Evolutionary conservation across 23 tunicate species (phyloP), one percentile per base, ranked within the genome.

Genomic region (Ciona savignyi): DNA sequence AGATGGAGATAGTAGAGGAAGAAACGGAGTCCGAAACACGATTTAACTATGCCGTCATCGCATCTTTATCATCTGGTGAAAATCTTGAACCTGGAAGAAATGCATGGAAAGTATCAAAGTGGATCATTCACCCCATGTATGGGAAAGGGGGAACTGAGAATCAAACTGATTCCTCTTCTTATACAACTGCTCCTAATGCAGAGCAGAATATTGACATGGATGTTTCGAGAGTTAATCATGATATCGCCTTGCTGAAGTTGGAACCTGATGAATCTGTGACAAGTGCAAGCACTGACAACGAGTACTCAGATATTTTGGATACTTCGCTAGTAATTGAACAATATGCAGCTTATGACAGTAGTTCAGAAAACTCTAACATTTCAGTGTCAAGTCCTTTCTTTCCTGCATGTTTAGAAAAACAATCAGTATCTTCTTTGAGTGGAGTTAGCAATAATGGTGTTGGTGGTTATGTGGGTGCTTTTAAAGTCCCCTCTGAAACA

Each of bases 181-280:
- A 21, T 56, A 63, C 67, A 4, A 22, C 28, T n/a, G 28, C 26
- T 63, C 67, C 67, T 20, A 25, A 63, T 23, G 67, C 4, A 25
- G 67, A 63, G 15, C 74, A 35, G 35, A 4, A 23, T 3, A 4
- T 71, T 34, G 3, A 22, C 4, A 4, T 9, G 4, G 86, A 81
- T 32, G 31, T 29, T 31, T 49, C 65, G 15, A 48, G 70, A 33
- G 56, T 78, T 29, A 48, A 81, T 65, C 21, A 65, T 28, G 95
- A 87, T 51, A 68, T 88, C 32, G 87, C 96, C 26, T 56, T 88
- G 33, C 69, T 88, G 19, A 72, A 77, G 62, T 67, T 88, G 0
- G 83, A 88, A 67, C 49, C 27, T 27, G 79, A 74, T 70, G 77
- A 79, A n/a, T 60, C 27, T 28, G 32, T 82, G 20, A 22, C 74